A percentile compares a stretch with the other conserved stretches of the same genome.
These are phyloP conservation scores for Ormyrus thymus DNA, from an alignment of 2,888 invertebrate species.

Conservation along the genomic window DNA sequence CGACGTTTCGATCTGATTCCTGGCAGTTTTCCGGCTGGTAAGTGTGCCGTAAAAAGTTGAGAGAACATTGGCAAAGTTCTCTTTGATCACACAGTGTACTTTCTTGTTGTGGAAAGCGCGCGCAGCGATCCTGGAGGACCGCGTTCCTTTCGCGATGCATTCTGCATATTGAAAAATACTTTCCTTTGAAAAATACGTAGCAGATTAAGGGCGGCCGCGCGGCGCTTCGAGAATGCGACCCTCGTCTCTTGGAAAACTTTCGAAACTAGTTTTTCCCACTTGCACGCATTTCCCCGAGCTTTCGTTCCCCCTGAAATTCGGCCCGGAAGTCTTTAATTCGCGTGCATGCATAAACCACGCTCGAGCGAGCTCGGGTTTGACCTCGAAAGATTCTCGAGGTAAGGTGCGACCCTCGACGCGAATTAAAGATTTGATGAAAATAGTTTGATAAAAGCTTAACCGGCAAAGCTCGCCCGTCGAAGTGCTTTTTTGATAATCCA, in stretches of 20 bases:
- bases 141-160: constrained; percentile 8
- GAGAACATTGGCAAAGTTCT: constrained; percentile 37
- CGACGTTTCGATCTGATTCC: constrained; percentile 2
- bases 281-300: constrained; percentile 24
- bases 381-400: too few species aligned
- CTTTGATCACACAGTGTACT: constrained; percentile 22
- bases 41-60: not conserved
- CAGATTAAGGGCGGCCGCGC: constrained; percentile 7
- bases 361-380: not conserved
- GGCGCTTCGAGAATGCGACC: constrained; percentile 39
- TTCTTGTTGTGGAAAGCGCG: not conserved
- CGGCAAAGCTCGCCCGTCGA: too few species aligned
- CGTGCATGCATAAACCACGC: not conserved
- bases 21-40: not conserved
- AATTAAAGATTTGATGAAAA: too few species aligned
- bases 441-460: too few species aligned
- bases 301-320: not conserved
- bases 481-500: too few species aligned
- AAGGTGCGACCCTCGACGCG: too few species aligned
- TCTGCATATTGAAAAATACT: not conserved
- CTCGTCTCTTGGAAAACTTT: constrained; percentile 37
- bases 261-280: constrained; percentile 31
- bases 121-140: not conserved
- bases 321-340: not conserved
- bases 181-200: constrained; percentile 46